Conservation (phyloP, 2,113 vertebrate genomes). For the Cathartes aura region DNA sequence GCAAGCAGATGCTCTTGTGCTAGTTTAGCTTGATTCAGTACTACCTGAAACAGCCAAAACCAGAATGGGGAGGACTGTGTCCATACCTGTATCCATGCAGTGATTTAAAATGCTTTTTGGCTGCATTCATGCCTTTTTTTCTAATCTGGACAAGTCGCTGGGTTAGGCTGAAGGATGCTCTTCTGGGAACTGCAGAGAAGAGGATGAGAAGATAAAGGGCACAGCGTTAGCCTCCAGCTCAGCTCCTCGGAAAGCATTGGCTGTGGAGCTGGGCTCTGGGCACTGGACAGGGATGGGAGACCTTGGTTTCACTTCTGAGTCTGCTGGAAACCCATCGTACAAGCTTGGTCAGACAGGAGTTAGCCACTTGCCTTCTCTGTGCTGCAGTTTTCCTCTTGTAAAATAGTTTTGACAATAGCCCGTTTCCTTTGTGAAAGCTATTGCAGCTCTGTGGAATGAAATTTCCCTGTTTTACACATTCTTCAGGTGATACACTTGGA, state of each 20-base stretch:
- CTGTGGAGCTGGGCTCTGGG: background rate
- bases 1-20: background rate
- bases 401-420: background rate
- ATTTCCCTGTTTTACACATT: background rate
- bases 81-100: background rate
- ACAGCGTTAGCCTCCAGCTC: background rate
- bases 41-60: background rate
- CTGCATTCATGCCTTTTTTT: background rate
- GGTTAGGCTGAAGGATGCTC: background rate
- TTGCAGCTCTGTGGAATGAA: background rate
- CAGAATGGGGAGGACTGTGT: background rate
- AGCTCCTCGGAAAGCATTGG: background rate
- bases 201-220: background rate
- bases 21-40: background rate
- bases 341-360: background rate
- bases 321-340: background rate
- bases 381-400: background rate
- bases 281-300: background rate
- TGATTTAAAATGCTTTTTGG: background rate
- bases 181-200: background rate
- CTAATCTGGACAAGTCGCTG: background rate
- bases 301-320: background rate
- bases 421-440: background rate
- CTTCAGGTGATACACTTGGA: no score
- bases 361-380: background rate